A percentile compares a stretch with the other conserved stretches of the same genome.
Evolutionary conservation across 53 echinoderm and acorn worm species (phyloP).

Genomic region (Echinarachnius parma): DNA sequence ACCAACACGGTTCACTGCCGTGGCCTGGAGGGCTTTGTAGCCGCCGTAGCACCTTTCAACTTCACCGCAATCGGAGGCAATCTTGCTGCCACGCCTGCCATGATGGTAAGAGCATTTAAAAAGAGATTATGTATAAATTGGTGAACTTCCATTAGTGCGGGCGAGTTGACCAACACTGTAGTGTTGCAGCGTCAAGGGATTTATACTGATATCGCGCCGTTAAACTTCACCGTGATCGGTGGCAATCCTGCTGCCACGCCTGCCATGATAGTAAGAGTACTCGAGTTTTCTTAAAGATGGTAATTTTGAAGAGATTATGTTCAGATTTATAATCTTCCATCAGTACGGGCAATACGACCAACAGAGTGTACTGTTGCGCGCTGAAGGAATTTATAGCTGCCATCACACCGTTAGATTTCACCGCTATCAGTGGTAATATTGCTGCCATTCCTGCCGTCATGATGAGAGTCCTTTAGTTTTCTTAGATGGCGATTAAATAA

Average conservation of each 20-base stretch:
- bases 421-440: constrained; percentile 90
- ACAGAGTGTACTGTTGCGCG: constrained; percentile 68
- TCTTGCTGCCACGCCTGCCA: constrained; percentile 86
- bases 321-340: constrained; percentile 59
- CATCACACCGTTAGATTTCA: constrained; percentile 89
- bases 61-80: constrained; percentile 96
- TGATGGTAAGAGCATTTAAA: constrained; percentile 85
- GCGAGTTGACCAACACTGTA: constrained; percentile 57
- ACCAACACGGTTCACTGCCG: constrained; percentile 65
- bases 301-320: too few species aligned
- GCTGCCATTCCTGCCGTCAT: constrained; percentile 93
- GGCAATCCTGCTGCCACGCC: constrained; percentile 94
- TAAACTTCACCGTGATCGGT: constrained; percentile 94
- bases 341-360: constrained; percentile 57
- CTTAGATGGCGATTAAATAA: too few species aligned
- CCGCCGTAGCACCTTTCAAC: constrained; percentile 91
- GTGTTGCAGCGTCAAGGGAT: constrained; percentile 83
- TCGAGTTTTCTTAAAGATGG: too few species aligned
- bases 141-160: constrained; percentile 63
- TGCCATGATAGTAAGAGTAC: constrained; percentile 81
- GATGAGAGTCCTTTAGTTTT: too few species aligned
- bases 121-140: constrained; percentile 52
- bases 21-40: constrained; percentile 91
- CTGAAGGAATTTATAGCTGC: constrained; percentile 89
- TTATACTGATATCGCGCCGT: constrained; percentile 85